Conservation (phyloP, 2,797 vertebrate species). For the Syngnathus rostellatus region DNA sequence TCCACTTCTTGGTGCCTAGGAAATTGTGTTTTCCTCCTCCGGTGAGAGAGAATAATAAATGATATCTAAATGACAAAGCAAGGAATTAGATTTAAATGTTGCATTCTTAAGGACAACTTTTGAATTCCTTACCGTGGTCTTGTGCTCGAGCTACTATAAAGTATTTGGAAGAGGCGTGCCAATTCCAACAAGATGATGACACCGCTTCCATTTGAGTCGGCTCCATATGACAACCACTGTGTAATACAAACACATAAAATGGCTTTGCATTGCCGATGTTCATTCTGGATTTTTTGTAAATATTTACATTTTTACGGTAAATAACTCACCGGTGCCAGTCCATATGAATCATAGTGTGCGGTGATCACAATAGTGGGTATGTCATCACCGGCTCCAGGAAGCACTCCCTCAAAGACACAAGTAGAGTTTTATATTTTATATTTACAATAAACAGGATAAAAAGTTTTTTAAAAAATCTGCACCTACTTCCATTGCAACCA, state of each 20-base stretch:
- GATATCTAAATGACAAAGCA: constrained; percentile 52
- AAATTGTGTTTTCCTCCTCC: constrained; percentile 79
- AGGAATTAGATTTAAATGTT: background rate
- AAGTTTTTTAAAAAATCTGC: background rate
- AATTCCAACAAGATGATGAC: constrained; percentile 71
- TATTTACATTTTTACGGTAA: background rate
- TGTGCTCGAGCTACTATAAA: constrained; percentile 63
- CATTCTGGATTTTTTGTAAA: background rate
- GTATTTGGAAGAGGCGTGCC: constrained; percentile 68
- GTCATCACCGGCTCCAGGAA: constrained; percentile 65
- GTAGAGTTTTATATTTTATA: background rate
- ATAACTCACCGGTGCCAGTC: constrained; percentile 70
- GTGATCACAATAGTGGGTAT: constrained; percentile 70
- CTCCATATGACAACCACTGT: constrained; percentile 75
- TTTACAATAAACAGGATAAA: background rate
- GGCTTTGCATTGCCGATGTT: background rate
- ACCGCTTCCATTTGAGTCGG: constrained; percentile 76
- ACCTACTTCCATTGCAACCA: constrained; percentile 72
- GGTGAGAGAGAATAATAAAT: constrained; percentile 74
- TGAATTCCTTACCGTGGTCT: constrained; percentile 60
- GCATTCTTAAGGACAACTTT: too few species aligned
- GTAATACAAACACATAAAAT: constrained; percentile 2
- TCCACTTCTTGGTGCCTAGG: constrained; percentile 75
- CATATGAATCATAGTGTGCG: constrained; percentile 75
- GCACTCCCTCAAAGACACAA: constrained; percentile 63